These are phyloP conservation scores for Leptoclinus maculatus DNA, from an alignment of 2,797 vertebrate species.

Conservation along the genomic window DNA sequence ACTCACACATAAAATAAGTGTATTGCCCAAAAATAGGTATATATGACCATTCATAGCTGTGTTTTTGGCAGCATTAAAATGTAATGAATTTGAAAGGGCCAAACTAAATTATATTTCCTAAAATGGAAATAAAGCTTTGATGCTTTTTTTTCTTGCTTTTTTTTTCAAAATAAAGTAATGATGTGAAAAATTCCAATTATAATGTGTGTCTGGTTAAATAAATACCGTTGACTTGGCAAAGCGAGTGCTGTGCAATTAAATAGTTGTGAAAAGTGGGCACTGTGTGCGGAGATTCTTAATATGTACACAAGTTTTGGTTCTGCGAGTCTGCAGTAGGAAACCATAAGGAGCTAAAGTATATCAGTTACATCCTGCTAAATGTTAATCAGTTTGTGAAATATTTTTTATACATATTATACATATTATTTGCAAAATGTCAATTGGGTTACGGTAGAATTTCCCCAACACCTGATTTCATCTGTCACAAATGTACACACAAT, in stretches of 20 bases:
- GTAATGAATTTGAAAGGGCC: not conserved
- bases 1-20: not conserved
- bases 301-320: not conserved
- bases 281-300: not conserved
- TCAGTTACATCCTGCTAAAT: not conserved
- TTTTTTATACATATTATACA: not conserved
- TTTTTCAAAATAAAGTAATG: slow-evolving; percentile 4
- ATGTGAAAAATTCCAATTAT: slow-evolving; percentile 9
- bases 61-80: not conserved
- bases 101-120: not conserved
- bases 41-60: not conserved
- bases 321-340: not conserved
- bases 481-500: not conserved
- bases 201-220: slow-evolving; percentile 11
- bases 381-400: not conserved
- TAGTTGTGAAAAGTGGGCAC: not conserved
- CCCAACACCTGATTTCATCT: too few species aligned
- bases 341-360: not conserved
- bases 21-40: not conserved
- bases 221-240: slow-evolving; percentile 10
- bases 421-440: not conserved
- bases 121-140: not conserved
- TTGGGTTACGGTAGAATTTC: not conserved
- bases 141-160: not conserved
- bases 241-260: not conserved